A percentile compares a stretch with the other conserved stretches of the same genome.
Evolutionary conservation across 2,888 invertebrate species (phyloP).

Genomic region (Listrodromus nycthemerus): DNA sequence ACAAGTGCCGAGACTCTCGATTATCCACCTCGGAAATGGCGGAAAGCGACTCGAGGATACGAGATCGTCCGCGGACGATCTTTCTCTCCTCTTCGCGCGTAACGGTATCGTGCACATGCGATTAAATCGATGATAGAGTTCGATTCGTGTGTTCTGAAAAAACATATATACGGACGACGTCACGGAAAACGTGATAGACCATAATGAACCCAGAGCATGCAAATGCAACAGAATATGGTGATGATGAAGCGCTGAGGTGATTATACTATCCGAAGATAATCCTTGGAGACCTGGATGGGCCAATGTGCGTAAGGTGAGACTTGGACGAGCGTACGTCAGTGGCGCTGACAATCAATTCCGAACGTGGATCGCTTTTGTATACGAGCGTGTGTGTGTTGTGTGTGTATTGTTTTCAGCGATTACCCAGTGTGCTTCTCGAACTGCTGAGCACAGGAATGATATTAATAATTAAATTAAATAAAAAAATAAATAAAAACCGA

Average conservation of each 20-base stretch:
- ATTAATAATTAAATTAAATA: no score
- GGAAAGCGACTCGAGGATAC: conserved; percentile 23
- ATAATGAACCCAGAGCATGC: background rate
- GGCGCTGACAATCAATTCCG: conserved; percentile 29
- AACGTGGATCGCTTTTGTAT: background rate
- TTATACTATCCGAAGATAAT: conserved; percentile 3
- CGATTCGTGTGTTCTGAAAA: no score
- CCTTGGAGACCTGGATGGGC: background rate
- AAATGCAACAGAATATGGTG: background rate
- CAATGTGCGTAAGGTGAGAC: background rate
- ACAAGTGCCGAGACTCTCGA: conserved; percentile 3
- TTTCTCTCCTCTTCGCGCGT: background rate
- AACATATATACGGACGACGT: no score
- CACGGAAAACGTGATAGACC: no score
- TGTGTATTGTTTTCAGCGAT: conserved; percentile 35
- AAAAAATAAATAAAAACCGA: no score
- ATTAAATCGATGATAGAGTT: no score
- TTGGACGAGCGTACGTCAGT: conserved; percentile 14
- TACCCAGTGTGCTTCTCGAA: conserved; percentile 13
- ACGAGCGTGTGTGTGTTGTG: background rate
- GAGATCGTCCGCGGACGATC: background rate
- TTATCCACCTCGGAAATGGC: conserved; percentile 11
- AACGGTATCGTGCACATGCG: no score
- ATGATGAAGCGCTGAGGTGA: background rate
- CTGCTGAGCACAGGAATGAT: no score